A percentile compares a stretch with the other conserved stretches of the same genome.
Evolutionary conservation across 1,140 invertebrate species (phyloP).

Genomic region (Scaptomyza pallida): DNA sequence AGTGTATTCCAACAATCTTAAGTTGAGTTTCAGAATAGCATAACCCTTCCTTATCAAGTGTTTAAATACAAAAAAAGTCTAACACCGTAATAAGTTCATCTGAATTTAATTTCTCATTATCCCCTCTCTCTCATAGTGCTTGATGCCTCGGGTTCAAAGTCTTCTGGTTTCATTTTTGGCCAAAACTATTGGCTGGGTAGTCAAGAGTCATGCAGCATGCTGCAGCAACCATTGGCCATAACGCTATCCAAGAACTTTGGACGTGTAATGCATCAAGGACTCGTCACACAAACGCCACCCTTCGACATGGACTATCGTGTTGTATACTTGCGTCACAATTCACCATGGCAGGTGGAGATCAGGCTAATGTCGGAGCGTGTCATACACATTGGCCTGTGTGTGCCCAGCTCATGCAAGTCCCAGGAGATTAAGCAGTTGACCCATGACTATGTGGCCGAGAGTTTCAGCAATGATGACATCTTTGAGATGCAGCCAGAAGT

Average conservation of each 20-base stretch:
- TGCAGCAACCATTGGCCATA: conserved; percentile 61
- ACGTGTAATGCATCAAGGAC: conserved; percentile 70
- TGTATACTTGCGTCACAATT: conserved; percentile 74
- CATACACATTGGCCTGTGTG: conserved; percentile 79
- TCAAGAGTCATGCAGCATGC: conserved; percentile 58
- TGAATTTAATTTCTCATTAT: too few species aligned
- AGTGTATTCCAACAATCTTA: too few species aligned
- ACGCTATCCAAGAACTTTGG: conserved; percentile 74
- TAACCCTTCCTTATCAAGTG: too few species aligned
- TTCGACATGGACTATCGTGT: conserved; percentile 79
- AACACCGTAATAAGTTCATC: too few species aligned
- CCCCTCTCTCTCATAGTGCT: conserved; percentile 52
- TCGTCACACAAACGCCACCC: conserved; percentile 70
- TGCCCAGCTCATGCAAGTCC: conserved; percentile 71
- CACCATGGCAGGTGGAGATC: conserved; percentile 82
- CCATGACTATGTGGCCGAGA: conserved; percentile 56
- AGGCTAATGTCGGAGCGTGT: conserved; percentile 79
- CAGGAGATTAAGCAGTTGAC: conserved; percentile 72
- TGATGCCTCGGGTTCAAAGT: conserved; percentile 76
- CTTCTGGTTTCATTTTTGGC: conserved; percentile 77
- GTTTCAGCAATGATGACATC: conserved; percentile 65
- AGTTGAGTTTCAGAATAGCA: too few species aligned
- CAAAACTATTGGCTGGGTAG: conserved; percentile 83
- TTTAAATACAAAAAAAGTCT: too few species aligned
- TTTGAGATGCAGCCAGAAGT: conserved; percentile 76